These are phyloP conservation scores for Polymixis flavicincta DNA, from an alignment of 2,888 invertebrate species.

Conservation along the genomic window DNA sequence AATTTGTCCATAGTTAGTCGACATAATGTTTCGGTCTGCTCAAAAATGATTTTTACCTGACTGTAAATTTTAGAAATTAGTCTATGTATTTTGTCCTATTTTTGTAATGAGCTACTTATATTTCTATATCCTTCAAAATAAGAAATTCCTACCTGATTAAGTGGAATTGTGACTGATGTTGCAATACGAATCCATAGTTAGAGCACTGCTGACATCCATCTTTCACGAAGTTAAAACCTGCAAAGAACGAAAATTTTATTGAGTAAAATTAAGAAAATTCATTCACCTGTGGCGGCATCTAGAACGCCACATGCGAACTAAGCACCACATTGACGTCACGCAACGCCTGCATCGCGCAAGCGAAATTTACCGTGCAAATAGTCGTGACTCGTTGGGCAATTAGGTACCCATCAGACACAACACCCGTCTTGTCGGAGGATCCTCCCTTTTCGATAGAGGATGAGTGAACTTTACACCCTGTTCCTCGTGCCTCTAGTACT, in stretches of 20 bases:
- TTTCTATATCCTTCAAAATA: background rate
- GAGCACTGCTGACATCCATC: slow-evolving; percentile 34
- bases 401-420: too few species aligned
- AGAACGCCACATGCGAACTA: too few species aligned
- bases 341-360: too few species aligned
- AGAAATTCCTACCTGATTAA: slow-evolving; percentile 46
- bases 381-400: too few species aligned
- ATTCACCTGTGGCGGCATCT: too few species aligned
- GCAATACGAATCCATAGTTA: slow-evolving; percentile 25
- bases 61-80: background rate
- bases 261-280: background rate
- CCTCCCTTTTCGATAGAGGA: too few species aligned
- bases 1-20: background rate
- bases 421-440: too few species aligned
- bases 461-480: too few species aligned
- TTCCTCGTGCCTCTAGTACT: too few species aligned
- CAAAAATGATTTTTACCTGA: background rate
- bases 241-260: slow-evolving; percentile 21
- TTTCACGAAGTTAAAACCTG: slow-evolving; percentile 28
- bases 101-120: background rate
- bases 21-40: background rate
- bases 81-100: background rate
- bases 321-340: too few species aligned
- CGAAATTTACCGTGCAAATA: too few species aligned
- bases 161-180: slow-evolving; percentile 44